Percentiles rank a stretch among this genome's conserved stretches.
These are phyloP conservation scores for Sabellastarte sp. DNA, from an alignment of 2,888 invertebrate genomes.

Conservation along the genomic window DNA sequence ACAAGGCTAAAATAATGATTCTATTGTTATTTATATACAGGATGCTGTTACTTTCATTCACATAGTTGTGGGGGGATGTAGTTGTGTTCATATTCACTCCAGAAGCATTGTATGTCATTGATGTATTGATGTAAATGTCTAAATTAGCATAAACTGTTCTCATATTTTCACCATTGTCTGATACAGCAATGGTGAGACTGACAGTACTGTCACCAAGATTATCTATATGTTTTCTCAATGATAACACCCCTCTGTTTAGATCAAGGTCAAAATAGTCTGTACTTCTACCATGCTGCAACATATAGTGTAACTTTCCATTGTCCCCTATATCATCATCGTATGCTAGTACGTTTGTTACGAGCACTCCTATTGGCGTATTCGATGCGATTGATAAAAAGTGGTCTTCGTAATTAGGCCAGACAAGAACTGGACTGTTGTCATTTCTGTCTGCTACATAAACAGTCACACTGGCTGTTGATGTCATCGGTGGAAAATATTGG, in stretches of 20 bases:
- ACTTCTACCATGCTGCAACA: neutral
- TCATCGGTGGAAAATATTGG: neutral
- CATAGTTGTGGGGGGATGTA: neutral
- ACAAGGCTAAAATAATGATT: neutral
- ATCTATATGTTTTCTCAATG: neutral
- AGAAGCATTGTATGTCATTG: neutral
- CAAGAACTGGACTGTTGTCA: neutral
- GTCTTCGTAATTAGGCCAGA: neutral
- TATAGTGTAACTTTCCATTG: neutral
- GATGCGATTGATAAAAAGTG: neutral
- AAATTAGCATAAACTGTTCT: neutral
- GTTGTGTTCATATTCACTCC: neutral
- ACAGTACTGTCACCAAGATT: neutral
- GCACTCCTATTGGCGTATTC: neutral
- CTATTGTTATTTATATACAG: neutral
- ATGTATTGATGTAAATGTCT: neutral
- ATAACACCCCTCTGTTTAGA: neutral
- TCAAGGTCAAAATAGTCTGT: neutral
- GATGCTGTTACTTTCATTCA: neutral
- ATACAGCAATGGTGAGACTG: neutral
- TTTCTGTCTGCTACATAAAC: constrained; percentile 2
- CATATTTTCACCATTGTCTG: neutral
- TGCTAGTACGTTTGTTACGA: neutral
- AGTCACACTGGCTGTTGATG: neutral
- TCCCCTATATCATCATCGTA: neutral